Evolutionary conservation across 2,888 invertebrate species (phyloP), one percentile per base, ranked within the genome.

Genomic region (Mylabris sibirica): DNA sequence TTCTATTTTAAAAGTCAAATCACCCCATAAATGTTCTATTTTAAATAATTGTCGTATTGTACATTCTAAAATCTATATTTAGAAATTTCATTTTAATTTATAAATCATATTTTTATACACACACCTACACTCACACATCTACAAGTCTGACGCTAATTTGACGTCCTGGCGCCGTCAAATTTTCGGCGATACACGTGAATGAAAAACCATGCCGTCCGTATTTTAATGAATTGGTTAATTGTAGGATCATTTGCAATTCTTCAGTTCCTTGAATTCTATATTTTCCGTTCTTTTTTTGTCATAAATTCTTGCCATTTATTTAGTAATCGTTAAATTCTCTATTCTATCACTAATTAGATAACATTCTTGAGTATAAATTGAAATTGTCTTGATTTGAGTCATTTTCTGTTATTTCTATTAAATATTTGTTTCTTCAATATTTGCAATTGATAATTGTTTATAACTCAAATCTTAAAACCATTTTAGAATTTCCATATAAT

Each of bases 111-210:
- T 30, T 30, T 30, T n/a, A n/a, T n/a, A n/a, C 30, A 30, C 30
- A 4, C 30, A 30, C 30, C 4, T 30, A 6, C 30, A 30, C 30
- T 30, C 30, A 30, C 30, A 57, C 26, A n/a, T 24, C 4, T 26
- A 14, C 4, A 5, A 26, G 59, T 59, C 20, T 35, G 41, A 24
- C 66, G 41, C 63, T 44, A 35, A n/a, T 41, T 35, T 12, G 64
- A 34, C 59, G 59, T n/a, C 34, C n/a, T 41, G 57, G 57, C 44
- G 44, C 60, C n/a, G 38, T 59, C 59, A 24, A 17, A 14, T 35
- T 30, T 63, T 8, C 34, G 6, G 44, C 6, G 9, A n/a, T 65
- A 59, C 69, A 69, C 66, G 69, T 69, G 69, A 69, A n/a, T n/a
- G n/a, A 69, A 35, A 26, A n/a, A 65, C 63, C 66, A 69, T 60